A percentile compares a stretch with the other conserved stretches of the same genome.
Evolutionary conservation across 2,797 vertebrate genomes (phyloP).

Genomic region (Discoglossus pictus): DNA sequence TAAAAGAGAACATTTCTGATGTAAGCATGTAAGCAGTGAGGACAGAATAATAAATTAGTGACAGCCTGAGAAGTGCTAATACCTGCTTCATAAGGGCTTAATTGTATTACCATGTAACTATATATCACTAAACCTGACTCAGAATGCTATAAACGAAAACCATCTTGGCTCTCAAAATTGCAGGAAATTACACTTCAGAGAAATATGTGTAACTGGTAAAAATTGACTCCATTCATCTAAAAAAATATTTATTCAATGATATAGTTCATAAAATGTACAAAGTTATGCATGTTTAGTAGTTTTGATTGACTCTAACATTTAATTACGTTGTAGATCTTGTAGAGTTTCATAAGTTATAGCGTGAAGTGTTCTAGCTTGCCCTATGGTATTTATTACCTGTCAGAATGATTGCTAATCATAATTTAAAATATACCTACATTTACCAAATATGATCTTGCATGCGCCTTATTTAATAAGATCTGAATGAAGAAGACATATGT

Average conservation of each 20-base stretch:
- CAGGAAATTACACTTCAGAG: not conserved
- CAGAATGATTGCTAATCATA: constrained; percentile 54
- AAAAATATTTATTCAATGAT: no score
- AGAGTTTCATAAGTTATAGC: constrained; percentile 21
- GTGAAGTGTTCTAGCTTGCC: constrained; percentile 50
- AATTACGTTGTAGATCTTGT: no score
- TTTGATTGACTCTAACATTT: no score
- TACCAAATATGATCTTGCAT: constrained; percentile 56
- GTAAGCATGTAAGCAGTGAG: not conserved
- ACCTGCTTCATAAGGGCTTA: not conserved
- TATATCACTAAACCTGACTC: constrained; percentile 3
- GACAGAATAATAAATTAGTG: constrained; percentile 7
- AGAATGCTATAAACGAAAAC: not conserved
- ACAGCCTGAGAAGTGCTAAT: not conserved
- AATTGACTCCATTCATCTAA: not conserved
- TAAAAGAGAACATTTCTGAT: not conserved
- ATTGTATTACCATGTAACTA: constrained; percentile 1
- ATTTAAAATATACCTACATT: constrained; percentile 55
- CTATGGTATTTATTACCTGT: constrained; percentile 50
- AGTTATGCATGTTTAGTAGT: no score
- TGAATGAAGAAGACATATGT: constrained; percentile 64
- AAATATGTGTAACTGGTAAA: not conserved
- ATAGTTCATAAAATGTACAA: no score
- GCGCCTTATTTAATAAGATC: constrained; percentile 66
- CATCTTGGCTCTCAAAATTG: not conserved